Evolutionary conservation across 2,113 vertebrate species (phyloP), one percentile per base, ranked within the genome.

Genomic region (Pelecanoides urinatrix): DNA sequence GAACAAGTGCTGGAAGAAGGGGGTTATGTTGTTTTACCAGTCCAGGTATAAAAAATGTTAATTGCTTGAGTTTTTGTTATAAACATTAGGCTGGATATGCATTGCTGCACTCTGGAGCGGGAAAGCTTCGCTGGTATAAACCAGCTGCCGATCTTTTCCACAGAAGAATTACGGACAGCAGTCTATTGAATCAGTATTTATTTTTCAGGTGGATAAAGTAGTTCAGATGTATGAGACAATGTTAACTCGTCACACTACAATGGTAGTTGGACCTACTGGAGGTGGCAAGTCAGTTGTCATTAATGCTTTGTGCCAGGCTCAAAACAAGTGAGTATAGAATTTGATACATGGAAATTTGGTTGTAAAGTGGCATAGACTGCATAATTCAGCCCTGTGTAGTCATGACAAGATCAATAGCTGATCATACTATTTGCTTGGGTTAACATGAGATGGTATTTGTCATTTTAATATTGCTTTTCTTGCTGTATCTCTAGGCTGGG

Each of bases 191-290:
- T 44, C 30, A 13, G 5, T 68, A 5, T 66, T n/a, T 87, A 25
- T 89, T 92, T 95, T 86, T 11, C 92, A 99, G 99, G 99, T 99
- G 96, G 99, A 99, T 96, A 99, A 99, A 98, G 99, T 99, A 83
- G 99, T 99, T 61, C 99, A 99, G 94, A 98, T 99, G 98, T 99
- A 99, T 62, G 99, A 99, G 97, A 99, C 99, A 16, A 99, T 99
- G 99, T 97, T 99, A 96, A 99, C 99, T 63, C 98, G 99, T 76
- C 99, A 99, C 97, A 99, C 99, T 3, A 99, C 99, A 0, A 99
- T 99, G 99, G 96, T 99, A 75, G 99, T 99, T 81, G 99, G 99
- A 58, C 99, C 99, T 55, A 99, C 99, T 2, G 99, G 99, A 88
- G 99, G 99, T 32, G 99, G 99, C 86, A 99, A 99, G 97, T 99